A percentile compares a stretch with the other conserved stretches of the same genome.
These are phyloP conservation scores for Diaphora mendica DNA, from an alignment of 2,888 invertebrate species.

Conservation along the genomic window DNA sequence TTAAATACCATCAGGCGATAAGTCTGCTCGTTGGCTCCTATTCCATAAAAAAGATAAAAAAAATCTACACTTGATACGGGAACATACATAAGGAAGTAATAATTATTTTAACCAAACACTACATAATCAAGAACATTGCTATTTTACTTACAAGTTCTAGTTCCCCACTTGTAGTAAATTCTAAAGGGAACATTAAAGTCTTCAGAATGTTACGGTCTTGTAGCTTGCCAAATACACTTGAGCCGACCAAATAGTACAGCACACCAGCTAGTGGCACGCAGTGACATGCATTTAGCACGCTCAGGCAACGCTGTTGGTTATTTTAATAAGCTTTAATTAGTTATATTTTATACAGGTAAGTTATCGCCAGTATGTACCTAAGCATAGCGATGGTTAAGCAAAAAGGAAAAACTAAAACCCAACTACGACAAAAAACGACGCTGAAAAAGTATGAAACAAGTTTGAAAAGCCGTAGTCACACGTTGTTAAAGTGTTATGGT, in stretches of 20 bases:
- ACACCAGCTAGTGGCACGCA: slow-evolving; percentile 71
- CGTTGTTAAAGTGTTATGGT: too few species aligned
- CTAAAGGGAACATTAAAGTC: slow-evolving; percentile 88
- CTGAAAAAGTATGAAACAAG: too few species aligned
- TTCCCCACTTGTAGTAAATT: slow-evolving; percentile 90
- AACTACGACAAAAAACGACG: too few species aligned
- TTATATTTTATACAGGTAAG: neutral
- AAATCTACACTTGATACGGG: too few species aligned
- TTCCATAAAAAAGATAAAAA: too few species aligned
- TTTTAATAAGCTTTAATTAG: neutral
- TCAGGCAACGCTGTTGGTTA: slow-evolving; percentile 54
- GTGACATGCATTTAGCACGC: slow-evolving; percentile 74
- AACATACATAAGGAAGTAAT: too few species aligned
- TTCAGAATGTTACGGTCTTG: slow-evolving; percentile 82
- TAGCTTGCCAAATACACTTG: slow-evolving; percentile 87
- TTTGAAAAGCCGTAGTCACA: too few species aligned
- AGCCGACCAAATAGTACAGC: slow-evolving; percentile 87
- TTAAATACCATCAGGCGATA: too few species aligned
- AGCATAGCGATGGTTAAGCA: neutral
- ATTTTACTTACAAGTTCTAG: slow-evolving; percentile 83
- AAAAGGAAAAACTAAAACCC: too few species aligned
- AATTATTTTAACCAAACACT: too few species aligned
- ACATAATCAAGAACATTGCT: neutral
- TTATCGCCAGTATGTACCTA: neutral
- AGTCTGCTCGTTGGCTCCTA: too few species aligned